Evolutionary conservation across 2,888 invertebrate species (phyloP).

Genomic region (Netelia melanura): DNA sequence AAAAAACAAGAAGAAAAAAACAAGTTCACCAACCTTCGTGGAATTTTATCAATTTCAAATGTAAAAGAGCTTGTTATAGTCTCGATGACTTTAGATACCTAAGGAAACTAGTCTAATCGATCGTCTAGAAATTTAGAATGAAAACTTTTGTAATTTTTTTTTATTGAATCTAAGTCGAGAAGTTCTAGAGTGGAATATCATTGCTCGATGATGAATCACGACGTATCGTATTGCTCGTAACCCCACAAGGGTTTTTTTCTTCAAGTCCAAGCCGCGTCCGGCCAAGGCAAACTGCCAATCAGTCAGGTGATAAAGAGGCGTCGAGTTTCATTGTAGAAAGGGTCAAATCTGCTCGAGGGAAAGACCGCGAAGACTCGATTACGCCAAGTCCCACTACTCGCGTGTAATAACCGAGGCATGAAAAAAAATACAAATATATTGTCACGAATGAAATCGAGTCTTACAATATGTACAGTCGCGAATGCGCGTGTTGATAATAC

Average conservation of each 20-base stretch:
- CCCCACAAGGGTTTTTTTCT: not conserved
- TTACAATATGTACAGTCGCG: not conserved
- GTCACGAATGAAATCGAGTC: not conserved
- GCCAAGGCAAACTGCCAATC: constrained; percentile 59
- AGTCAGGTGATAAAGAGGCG: constrained; percentile 38
- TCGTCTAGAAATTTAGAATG: no score
- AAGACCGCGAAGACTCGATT: constrained; percentile 45
- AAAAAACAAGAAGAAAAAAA: not conserved
- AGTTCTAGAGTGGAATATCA: not conserved
- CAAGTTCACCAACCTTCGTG: constrained; percentile 35
- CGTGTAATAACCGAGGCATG: no score
- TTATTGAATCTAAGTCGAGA: not conserved
- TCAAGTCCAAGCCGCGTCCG: not conserved
- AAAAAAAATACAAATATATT: constrained; percentile 5
- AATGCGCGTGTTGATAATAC: no score
- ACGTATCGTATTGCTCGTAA: constrained; percentile 28
- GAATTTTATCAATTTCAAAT: not conserved
- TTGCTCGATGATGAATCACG: constrained; percentile 32
- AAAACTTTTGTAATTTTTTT: no score
- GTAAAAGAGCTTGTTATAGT: no score
- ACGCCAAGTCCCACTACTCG: constrained; percentile 24
- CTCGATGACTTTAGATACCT: no score
- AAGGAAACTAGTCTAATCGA: no score
- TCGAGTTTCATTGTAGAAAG: constrained; percentile 46
- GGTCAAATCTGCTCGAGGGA: constrained; percentile 44